Percentiles rank a stretch among this genome's conserved stretches.
phyloP scores from a whole-genome alignment of 2,113 vertebrate species.

The Ardeotis arabs region DNA sequence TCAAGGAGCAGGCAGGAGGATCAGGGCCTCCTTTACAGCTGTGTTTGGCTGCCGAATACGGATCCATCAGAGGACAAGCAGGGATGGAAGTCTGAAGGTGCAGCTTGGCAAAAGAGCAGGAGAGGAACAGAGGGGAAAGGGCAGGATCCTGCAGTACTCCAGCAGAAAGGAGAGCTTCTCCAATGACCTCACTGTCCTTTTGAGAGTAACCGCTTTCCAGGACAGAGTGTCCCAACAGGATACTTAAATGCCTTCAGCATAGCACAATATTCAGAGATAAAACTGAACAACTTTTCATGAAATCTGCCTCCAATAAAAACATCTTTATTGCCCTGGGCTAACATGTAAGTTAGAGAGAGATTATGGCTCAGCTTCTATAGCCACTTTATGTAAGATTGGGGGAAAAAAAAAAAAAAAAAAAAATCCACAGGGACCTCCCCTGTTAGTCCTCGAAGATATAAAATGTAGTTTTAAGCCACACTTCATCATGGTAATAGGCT shows the following conservation, averaged over 20 bases:
- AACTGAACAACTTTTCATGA: constrained; percentile 57
- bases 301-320: constrained; percentile 73
- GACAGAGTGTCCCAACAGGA: constrained; percentile 27
- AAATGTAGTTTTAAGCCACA: constrained; percentile 66
- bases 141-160: background rate
- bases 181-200: background rate
- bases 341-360: constrained; percentile 64
- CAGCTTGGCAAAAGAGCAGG: background rate
- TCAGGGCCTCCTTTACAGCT: background rate
- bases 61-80: background rate
- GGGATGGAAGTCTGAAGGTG: background rate
- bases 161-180: background rate
- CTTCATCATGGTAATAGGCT: constrained; percentile 66
- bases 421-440: constrained; percentile 52
- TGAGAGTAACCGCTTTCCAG: constrained; percentile 19
- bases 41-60: accelerated
- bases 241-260: constrained; percentile 11
- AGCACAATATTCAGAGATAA: constrained; percentile 31
- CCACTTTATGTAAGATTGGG: constrained; percentile 49
- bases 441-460: constrained; percentile 65
- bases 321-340: constrained; percentile 73
- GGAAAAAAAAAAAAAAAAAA: constrained; percentile 8
- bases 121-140: background rate
- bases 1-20: background rate
- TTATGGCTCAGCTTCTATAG: constrained; percentile 60